phyloP scores from a whole-genome alignment of 2,797 vertebrate genomes.

The Rhodeus uyekii region DNA sequence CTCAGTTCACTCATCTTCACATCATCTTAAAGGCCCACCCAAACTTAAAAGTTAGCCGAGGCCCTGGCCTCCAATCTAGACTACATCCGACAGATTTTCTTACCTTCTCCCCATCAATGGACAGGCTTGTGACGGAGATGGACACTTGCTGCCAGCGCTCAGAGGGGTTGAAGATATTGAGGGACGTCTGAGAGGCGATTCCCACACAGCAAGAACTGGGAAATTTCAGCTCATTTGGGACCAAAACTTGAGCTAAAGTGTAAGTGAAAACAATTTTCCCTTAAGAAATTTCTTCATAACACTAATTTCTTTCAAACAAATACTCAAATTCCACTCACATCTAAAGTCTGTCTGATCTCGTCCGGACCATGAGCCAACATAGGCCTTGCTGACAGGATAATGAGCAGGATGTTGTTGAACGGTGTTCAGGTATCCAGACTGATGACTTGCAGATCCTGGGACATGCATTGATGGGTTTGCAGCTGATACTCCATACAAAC shows the following conservation, averaged over 20 bases:
- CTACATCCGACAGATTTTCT: conserved; percentile 15
- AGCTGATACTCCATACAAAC: conserved; percentile 69
- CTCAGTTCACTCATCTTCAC: neutral
- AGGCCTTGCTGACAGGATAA: conserved; percentile 70
- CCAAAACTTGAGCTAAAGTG: conserved; percentile 80
- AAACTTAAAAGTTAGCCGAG: neutral
- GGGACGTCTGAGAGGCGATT: conserved; percentile 88
- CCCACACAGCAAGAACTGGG: conserved; percentile 92
- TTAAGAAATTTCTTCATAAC: neutral
- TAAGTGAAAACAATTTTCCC: neutral
- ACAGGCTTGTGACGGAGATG: conserved; percentile 79
- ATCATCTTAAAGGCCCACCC: neutral
- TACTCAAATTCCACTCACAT: conserved; percentile 73
- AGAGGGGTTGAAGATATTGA: conserved; percentile 89
- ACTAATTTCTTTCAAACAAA: neutral
- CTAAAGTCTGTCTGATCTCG: conserved; percentile 69
- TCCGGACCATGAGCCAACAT: conserved; percentile 70
- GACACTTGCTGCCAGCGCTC: conserved; percentile 93
- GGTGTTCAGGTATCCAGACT: conserved; percentile 67
- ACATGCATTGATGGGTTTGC: conserved; percentile 66
- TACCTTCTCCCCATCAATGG: conserved; percentile 91
- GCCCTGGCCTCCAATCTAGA: neutral
- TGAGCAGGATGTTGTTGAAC: conserved; percentile 68
- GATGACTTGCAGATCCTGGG: conserved; percentile 63
- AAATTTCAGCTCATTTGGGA: conserved; percentile 91